These are phyloP conservation scores for Gonocerus acuteangulatus DNA, from an alignment of 2,888 invertebrate species.

Conservation along the genomic window DNA sequence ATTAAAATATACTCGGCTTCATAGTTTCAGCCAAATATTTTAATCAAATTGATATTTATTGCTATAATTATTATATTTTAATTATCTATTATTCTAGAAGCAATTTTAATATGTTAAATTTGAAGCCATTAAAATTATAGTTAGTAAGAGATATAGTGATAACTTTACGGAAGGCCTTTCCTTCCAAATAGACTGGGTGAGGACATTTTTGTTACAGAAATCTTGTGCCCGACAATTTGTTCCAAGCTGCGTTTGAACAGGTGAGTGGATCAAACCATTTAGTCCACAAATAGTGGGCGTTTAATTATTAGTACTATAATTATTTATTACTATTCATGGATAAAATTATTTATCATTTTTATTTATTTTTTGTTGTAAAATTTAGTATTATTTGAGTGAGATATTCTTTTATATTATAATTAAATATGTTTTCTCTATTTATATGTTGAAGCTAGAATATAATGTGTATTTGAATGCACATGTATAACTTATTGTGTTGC, in stretches of 20 bases:
- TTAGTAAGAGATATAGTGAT: conserved; percentile 19
- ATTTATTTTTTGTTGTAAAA: no score
- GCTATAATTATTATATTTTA: no score
- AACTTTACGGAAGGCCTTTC: conserved; percentile 30
- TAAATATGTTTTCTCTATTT: no score
- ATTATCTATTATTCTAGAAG: background rate
- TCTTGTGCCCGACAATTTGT: conserved; percentile 83
- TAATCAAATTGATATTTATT: no score
- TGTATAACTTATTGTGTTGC: conserved; percentile 36
- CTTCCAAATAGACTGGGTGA: conserved; percentile 35
- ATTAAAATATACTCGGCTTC: no score
- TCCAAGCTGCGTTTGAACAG: conserved; percentile 83
- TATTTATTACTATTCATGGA: background rate
- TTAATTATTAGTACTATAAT: background rate
- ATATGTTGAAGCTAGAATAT: no score
- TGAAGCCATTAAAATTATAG: background rate
- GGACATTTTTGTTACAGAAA: conserved; percentile 58
- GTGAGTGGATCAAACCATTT: conserved; percentile 42
- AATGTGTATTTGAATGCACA: no score
- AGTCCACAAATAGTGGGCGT: conserved; percentile 11
- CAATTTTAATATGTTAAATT: conserved; percentile 4
- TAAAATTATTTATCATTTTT: no score
- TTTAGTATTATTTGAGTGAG: no score
- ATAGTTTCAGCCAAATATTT: no score
- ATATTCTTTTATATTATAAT: no score